Conservation (phyloP, 2,113 vertebrate species). For the Erythrolamprus reginae region DNA sequence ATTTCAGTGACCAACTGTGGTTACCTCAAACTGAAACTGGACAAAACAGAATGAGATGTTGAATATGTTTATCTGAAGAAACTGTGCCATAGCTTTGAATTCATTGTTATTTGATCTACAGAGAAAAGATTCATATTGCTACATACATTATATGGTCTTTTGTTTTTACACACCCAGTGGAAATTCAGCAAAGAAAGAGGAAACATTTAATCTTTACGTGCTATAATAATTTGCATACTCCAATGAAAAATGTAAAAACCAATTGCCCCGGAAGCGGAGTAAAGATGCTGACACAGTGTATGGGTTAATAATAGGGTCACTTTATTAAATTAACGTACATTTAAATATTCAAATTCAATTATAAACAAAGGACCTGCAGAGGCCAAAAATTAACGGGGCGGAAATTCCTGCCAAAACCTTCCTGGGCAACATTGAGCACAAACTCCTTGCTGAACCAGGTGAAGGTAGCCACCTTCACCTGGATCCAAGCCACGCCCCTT, state of each 20-base stretch:
- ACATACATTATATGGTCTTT: neutral
- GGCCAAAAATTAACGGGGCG: no score
- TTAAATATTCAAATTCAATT: no score
- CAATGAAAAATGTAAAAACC: constrained; percentile 49
- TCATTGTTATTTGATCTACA: neutral
- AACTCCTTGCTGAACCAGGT: no score
- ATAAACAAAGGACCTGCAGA: no score
- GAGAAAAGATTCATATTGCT: neutral
- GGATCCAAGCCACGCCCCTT: no score
- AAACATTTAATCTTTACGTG: constrained; percentile 39
- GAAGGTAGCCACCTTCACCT: no score
- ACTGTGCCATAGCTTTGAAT: neutral
- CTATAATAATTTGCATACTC: constrained; percentile 49
- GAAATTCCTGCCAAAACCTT: no score
- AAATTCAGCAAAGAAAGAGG: constrained; percentile 42
- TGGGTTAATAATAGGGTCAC: no score
- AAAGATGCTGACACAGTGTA: no score
- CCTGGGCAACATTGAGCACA: no score
- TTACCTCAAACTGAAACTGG: neutral
- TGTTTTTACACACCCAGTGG: constrained; percentile 19
- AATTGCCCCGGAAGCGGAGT: no score
- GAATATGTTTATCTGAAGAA: neutral
- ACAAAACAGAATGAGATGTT: neutral
- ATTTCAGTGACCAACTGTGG: neutral
- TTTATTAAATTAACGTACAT: no score